A percentile compares a stretch with the other conserved stretches of the same genome.
Conservation (phyloP, 2,888 invertebrate species). For the Andrena minutula region DNA sequence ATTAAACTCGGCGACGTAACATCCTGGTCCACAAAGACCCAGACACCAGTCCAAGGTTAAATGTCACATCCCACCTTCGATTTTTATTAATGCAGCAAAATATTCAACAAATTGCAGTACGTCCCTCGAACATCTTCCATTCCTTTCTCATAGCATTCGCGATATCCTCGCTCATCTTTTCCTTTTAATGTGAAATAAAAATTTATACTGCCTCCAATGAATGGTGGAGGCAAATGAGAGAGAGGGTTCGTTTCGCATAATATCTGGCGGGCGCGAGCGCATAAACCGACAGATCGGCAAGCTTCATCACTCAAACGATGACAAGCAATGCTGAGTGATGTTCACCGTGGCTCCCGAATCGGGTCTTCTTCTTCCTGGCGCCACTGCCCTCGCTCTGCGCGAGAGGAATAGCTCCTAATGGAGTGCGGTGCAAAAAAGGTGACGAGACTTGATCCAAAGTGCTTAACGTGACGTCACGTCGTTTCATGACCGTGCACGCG, state of each 20-base stretch:
- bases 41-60: slow-evolving; percentile 55
- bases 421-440: slow-evolving; percentile 54
- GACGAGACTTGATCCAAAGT: slow-evolving; percentile 38
- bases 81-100: slow-evolving; percentile 80
- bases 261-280: slow-evolving; percentile 43
- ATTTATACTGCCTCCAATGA: slow-evolving; percentile 57
- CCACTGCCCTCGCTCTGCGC: slow-evolving; percentile 26
- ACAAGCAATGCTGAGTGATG: slow-evolving; percentile 81
- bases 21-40: too few relatives aligned
- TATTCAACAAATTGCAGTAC: slow-evolving; percentile 77
- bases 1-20: slow-evolving; percentile 15
- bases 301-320: slow-evolving; percentile 80
- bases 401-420: slow-evolving; percentile 51
- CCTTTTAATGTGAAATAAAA: slow-evolving; percentile 41
- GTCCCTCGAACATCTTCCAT: slow-evolving; percentile 19
- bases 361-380: slow-evolving; percentile 37
- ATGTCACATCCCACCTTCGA: slow-evolving; percentile 62
- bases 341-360: slow-evolving; percentile 68
- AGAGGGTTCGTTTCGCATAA: slow-evolving; percentile 59
- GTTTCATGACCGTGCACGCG: slow-evolving; percentile 1
- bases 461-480: slow-evolving; percentile 31
- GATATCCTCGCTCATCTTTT: slow-evolving; percentile 38
- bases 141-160: slow-evolving; percentile 28
- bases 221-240: slow-evolving; percentile 42
- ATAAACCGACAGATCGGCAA: slow-evolving; percentile 55